Evolutionary conservation across 2,113 vertebrate species (phyloP), one percentile per base, ranked within the genome.

Genomic region (Hemichromis elongatus): DNA sequence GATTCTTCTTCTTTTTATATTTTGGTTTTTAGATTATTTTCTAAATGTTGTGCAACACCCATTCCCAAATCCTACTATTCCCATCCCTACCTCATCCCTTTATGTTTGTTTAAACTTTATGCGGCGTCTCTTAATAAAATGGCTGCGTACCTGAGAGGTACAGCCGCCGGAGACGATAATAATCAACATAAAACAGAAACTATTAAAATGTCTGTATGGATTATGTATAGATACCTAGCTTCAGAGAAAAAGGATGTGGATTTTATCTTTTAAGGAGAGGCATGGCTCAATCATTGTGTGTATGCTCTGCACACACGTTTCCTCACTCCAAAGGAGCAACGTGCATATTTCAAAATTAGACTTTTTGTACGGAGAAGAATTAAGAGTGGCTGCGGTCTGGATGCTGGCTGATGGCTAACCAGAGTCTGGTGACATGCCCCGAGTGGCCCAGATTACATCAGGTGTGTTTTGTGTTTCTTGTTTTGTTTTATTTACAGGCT

Each of bases 111-210:
- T 81, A 61, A 63, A 89, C 77, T 88, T 89, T 89, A 92, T 90
- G 87, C 93, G 92, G 93, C 95, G 96, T 97, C 96, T 97, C 94
- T 88, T 81, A 19, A 84, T 85, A 81, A 93, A 94, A 82, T 13
- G 94, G 95, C 70, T 83, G 87, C 82, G 35, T 91, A 92, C 94
- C 96, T 97, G 83, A 96, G 93, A 97, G 96, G 95, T 95, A 80
- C 89, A 7, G 92, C 93, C 92, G 86, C 92, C 5, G 94, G 96
- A 96, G 96, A 97, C 96, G 95, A 96, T 97, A 97, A 96, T 96
- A 89, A 95, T 94, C 90, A 90, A 82, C 91, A 90, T 86, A 86
- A 91, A 93, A 90, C 89, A 91, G 86, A 94, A 94, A 92, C 86
- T 96, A 93, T 94, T 92, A 52, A 92, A 90, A 92, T 92, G 91